A percentile compares a stretch with the other conserved stretches of the same genome.
phyloP scores from a whole-genome alignment of 2,113 vertebrate genomes.

The Coreoperca whiteheadi region DNA sequence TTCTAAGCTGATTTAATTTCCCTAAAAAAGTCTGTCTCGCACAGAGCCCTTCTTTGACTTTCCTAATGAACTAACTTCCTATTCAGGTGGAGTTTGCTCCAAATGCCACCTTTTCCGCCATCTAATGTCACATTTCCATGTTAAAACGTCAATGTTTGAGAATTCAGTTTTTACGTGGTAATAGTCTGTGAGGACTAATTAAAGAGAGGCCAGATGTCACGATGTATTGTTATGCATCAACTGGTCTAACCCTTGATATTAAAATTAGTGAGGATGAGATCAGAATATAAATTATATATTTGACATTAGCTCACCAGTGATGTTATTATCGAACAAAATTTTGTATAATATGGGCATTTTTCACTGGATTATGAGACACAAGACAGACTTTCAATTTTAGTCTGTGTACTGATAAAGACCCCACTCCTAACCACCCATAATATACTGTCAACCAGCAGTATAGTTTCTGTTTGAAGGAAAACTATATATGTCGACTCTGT shows the following conservation, averaged over 20 bases:
- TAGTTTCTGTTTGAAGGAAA: conserved; percentile 6
- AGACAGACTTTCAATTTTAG: not conserved
- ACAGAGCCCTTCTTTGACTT: conserved; percentile 63
- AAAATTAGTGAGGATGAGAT: conserved; percentile 49
- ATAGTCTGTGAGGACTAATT: conserved; percentile 78
- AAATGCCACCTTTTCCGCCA: conserved; percentile 79
- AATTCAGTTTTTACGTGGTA: conserved; percentile 61
- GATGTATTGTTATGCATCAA: conserved; percentile 73
- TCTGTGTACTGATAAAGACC: not conserved
- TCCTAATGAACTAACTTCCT: conserved; percentile 82
- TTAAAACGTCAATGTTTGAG: conserved; percentile 73
- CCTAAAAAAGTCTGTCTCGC: conserved; percentile 39
- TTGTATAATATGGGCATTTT: conserved; percentile 17
- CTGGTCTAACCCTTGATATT: conserved; percentile 67
- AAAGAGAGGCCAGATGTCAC: conserved; percentile 73
- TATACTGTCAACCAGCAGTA: not conserved
- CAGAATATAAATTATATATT: conserved; percentile 52
- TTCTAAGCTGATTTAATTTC: conserved; percentile 53
- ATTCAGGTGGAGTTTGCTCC: conserved; percentile 72
- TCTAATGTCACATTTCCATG: conserved; percentile 85
- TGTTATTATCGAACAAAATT: conserved; percentile 29
- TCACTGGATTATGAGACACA: not conserved
- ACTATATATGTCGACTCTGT: not conserved
- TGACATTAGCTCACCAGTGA: conserved; percentile 36
- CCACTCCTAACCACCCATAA: not conserved